Conservation (phyloP, 2,797 vertebrate species). For the Chromis chromis region DNA sequence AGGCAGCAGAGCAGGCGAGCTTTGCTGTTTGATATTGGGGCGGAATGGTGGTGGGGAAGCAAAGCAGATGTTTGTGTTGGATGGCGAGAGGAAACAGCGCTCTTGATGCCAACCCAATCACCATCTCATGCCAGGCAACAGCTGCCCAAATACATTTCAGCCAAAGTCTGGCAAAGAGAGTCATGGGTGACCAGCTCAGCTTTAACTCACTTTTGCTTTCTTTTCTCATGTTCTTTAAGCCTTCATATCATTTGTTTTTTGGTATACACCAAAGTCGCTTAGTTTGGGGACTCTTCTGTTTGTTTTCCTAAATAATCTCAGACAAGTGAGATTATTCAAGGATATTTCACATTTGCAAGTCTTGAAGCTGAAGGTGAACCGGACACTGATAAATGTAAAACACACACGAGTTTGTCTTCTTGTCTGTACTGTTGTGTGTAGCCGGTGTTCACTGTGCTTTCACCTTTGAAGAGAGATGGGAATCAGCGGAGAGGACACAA, state of each 20-base stretch:
- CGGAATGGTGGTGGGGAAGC: slow-evolving; percentile 63
- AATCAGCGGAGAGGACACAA: slow-evolving; percentile 69
- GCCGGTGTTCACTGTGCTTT: slow-evolving; percentile 31
- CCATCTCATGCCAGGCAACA: slow-evolving; percentile 78
- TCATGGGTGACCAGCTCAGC: slow-evolving; percentile 49
- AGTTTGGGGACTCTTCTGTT: slow-evolving; percentile 11
- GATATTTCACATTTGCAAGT: slow-evolving; percentile 30
- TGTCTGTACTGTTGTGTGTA: slow-evolving; percentile 24
- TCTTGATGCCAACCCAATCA: slow-evolving; percentile 75
- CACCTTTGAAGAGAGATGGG: slow-evolving; percentile 63
- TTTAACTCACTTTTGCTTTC: slow-evolving; percentile 37
- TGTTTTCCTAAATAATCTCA: slow-evolving; percentile 15
- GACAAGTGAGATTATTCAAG: slow-evolving; percentile 23
- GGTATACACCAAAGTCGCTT: neutral
- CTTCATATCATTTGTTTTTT: neutral
- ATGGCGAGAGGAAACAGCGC: slow-evolving; percentile 56
- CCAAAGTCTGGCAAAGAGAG: slow-evolving; percentile 67
- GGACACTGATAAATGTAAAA: slow-evolving; percentile 56
- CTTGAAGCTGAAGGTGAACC: slow-evolving; percentile 48
- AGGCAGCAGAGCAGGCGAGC: slow-evolving; percentile 64
- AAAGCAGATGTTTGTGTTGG: slow-evolving; percentile 86
- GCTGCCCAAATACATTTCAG: slow-evolving; percentile 80
- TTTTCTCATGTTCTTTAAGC: slow-evolving; percentile 28
- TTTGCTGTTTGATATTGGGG: slow-evolving; percentile 76
- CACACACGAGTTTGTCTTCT: slow-evolving; percentile 38